These are phyloP conservation scores for Drosophila parthenogenetica DNA, from an alignment of 2,888 invertebrate species.

Conservation along the genomic window DNA sequence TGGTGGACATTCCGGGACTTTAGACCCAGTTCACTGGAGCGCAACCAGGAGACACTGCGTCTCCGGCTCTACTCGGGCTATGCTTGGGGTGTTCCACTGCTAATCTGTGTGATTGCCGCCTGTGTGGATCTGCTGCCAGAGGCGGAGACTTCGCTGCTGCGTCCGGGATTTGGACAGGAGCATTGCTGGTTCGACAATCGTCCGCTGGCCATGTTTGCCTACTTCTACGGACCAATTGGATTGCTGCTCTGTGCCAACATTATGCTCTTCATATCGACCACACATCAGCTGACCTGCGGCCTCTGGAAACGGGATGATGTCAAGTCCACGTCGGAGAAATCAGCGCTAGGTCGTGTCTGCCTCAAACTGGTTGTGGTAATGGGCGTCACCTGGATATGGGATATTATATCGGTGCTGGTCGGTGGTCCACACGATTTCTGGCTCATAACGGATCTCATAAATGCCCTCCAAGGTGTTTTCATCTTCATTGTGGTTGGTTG, in stretches of 20 bases:
- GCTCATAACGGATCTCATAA: slow-evolving; percentile 94
- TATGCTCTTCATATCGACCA: slow-evolving; percentile 91
- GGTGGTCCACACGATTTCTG: slow-evolving; percentile 93
- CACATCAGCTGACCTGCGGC: slow-evolving; percentile 94
- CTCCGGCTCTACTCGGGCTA: slow-evolving; percentile 92
- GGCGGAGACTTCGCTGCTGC: slow-evolving; percentile 87
- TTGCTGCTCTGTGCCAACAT: slow-evolving; percentile 91
- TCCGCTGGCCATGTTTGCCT: slow-evolving; percentile 91
- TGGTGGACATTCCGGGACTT: slow-evolving; percentile 96
- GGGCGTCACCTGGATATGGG: slow-evolving; percentile 92
- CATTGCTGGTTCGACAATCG: slow-evolving; percentile 93
- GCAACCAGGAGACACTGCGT: slow-evolving; percentile 92
- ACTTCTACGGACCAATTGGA: slow-evolving; percentile 94
- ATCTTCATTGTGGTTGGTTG: slow-evolving; percentile 95
- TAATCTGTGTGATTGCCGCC: slow-evolving; percentile 91
- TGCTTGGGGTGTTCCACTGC: slow-evolving; percentile 93
- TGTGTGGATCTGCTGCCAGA: slow-evolving; percentile 89
- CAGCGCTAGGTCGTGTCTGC: slow-evolving; percentile 93
- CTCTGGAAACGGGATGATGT: slow-evolving; percentile 95
- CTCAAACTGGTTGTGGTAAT: slow-evolving; percentile 93
- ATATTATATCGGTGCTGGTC: slow-evolving; percentile 93
- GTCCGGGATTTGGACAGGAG: slow-evolving; percentile 91
- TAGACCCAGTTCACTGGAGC: slow-evolving; percentile 93
- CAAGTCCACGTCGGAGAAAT: slow-evolving; percentile 93
- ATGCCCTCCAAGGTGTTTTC: slow-evolving; percentile 94